phyloP scores from a whole-genome alignment of 2,113 vertebrate genomes.

The Jaculus jaculus region DNA sequence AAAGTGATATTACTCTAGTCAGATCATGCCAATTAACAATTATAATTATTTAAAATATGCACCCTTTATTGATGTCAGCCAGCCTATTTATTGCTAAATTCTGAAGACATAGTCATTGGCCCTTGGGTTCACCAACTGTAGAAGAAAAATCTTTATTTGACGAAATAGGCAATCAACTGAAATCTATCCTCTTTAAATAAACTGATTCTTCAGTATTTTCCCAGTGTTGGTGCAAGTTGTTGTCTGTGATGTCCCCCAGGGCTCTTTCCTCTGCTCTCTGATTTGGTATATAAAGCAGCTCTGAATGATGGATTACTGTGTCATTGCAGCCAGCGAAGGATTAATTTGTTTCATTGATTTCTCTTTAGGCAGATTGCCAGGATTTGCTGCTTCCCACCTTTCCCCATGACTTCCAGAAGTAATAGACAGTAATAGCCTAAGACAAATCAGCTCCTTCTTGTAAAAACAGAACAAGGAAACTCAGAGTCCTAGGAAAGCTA shows the following conservation, averaged over 20 bases:
- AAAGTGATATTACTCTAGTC: constrained; percentile 52
- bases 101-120: constrained; percentile 74
- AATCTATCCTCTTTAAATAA: constrained; percentile 91
- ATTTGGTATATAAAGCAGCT: constrained; percentile 98
- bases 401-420: constrained; percentile 94
- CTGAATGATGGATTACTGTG: constrained; percentile 99
- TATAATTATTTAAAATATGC: constrained; percentile 29
- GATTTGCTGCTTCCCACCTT: constrained; percentile 99
- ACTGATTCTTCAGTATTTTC: constrained; percentile 90
- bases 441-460: constrained; percentile 97
- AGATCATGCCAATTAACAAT: constrained; percentile 3
- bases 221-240: constrained; percentile 91
- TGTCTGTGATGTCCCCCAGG: constrained; percentile 92
- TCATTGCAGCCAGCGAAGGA: constrained; percentile 99
- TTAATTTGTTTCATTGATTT: constrained; percentile 99
- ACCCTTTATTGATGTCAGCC: constrained; percentile 15
- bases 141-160: constrained; percentile 87
- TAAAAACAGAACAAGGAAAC: constrained; percentile 95
- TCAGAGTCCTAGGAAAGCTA: constrained; percentile 79
- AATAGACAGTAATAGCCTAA: constrained; percentile 99
- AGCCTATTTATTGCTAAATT: neutral
- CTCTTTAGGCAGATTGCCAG: constrained; percentile 99
- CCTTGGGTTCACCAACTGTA: constrained; percentile 63
- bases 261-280: constrained; percentile 92
- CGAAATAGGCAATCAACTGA: constrained; percentile 88